Conservation (phyloP, 1,140 invertebrate genomes). For the Drosophila gunungcola region DNA sequence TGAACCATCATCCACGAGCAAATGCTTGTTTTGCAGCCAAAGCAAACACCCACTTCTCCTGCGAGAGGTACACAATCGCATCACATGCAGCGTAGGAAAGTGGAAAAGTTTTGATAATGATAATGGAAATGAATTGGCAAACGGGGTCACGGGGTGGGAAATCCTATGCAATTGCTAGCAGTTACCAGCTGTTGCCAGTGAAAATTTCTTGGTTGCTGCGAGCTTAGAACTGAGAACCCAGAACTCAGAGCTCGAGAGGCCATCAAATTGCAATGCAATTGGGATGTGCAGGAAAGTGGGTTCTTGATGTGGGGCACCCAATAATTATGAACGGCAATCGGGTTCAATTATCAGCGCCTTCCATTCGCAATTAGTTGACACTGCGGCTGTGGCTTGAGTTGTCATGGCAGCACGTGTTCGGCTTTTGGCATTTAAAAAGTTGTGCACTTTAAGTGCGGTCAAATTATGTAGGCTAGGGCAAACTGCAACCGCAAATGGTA, state of each 20-base stretch:
- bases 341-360: constrained; percentile 59
- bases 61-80: constrained; percentile 16
- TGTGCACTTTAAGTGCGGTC: constrained; percentile 52
- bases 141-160: constrained; percentile 15
- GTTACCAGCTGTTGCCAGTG: constrained; percentile 68
- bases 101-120: constrained; percentile 77
- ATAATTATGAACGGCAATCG: constrained; percentile 60
- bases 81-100: constrained; percentile 49
- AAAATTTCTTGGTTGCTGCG: constrained; percentile 20
- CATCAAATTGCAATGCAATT: constrained; percentile 50
- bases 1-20: neutral
- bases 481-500: constrained; percentile 75
- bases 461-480: constrained; percentile 61
- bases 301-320: constrained; percentile 38
- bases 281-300: constrained; percentile 6
- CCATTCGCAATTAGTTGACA: constrained; percentile 66
- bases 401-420: constrained; percentile 11
- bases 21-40: neutral
- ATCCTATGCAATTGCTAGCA: constrained; percentile 50
- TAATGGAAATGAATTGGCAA: constrained; percentile 79
- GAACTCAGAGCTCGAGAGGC: constrained; percentile 28
- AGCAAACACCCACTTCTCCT: neutral
- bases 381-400: constrained; percentile 41
- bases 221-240: neutral
- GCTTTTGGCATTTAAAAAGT: constrained; percentile 43